phyloP scores from a whole-genome alignment of 2,113 vertebrate species.

The Agapornis roseicollis region DNA sequence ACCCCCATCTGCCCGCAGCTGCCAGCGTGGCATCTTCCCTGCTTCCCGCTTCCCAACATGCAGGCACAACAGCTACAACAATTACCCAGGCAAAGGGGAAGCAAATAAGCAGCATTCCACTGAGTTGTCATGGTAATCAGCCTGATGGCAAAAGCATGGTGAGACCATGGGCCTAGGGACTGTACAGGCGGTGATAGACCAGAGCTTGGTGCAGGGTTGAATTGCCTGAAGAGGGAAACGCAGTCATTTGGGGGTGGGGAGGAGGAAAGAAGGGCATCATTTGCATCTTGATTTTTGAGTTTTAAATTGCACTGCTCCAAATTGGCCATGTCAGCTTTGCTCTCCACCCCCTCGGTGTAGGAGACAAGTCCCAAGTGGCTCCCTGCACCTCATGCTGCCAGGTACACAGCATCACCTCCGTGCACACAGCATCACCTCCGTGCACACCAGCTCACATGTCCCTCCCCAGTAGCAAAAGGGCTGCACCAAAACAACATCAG shows the following conservation, averaged over 20 bases:
- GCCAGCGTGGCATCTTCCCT: not conserved
- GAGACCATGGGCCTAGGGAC: fast-evolving
- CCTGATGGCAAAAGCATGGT: fast-evolving
- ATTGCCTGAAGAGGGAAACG: not conserved
- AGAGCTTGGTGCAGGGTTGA: not conserved
- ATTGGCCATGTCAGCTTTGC: conserved; percentile 10
- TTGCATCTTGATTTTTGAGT: not conserved
- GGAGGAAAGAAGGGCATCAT: not conserved
- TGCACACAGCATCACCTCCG: not conserved
- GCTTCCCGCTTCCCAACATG: fast-evolving
- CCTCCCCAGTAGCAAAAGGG: not conserved
- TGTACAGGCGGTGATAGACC: fast-evolving
- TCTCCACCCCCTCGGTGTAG: not conserved
- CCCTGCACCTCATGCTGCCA: fast-evolving
- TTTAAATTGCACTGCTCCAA: not conserved
- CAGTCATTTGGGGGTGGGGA: not conserved
- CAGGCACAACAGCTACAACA: not conserved
- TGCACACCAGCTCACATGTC: fast-evolving
- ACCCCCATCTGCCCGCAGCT: conserved; percentile 49
- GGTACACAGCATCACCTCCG: not conserved
- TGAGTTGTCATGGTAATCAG: not conserved
- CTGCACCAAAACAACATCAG: not conserved
- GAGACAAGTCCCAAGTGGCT: not conserved
- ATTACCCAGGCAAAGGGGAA: not conserved
- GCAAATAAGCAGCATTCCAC: not conserved